A percentile compares a stretch with the other conserved stretches of the same genome.
phyloP scores from a whole-genome alignment of 2,888 invertebrate genomes.

The Xiphydria camelus region DNA sequence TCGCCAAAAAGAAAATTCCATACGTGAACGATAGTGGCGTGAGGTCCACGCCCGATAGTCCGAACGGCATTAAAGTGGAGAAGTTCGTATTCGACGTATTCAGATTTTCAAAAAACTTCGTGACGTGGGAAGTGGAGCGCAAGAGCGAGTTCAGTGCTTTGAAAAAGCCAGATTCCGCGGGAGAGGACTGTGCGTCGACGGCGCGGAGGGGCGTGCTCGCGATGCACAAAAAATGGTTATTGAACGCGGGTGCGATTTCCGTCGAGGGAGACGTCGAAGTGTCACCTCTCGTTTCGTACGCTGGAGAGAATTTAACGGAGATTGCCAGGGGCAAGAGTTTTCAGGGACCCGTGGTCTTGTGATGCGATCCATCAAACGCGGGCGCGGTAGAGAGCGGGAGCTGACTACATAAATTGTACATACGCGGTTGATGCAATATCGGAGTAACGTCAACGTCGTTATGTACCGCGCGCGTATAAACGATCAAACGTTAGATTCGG shows the following conservation, averaged over 20 bases:
- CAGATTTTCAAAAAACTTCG: constrained; percentile 87
- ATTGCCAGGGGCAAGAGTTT: constrained; percentile 71
- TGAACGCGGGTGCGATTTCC: constrained; percentile 79
- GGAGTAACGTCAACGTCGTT: no score
- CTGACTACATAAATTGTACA: no score
- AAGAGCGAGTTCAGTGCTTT: constrained; percentile 95
- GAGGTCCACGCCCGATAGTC: constrained; percentile 73
- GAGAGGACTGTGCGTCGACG: constrained; percentile 90
- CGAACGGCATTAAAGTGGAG: constrained; percentile 98
- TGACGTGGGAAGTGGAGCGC: constrained; percentile 89
- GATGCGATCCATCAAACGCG: no score
- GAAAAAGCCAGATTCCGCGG: constrained; percentile 87
- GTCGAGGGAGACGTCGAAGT: constrained; percentile 76
- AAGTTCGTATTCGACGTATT: constrained; percentile 99
- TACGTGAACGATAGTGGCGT: constrained; percentile 74
- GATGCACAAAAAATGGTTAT: constrained; percentile 78
- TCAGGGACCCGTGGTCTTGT: constrained; percentile 66
- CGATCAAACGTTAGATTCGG: no score
- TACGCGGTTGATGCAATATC: no score
- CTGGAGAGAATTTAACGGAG: constrained; percentile 80
- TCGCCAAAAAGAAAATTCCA: constrained; percentile 97
- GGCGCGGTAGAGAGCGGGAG: no score
- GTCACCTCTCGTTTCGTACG: constrained; percentile 87
- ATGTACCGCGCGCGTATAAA: no score
- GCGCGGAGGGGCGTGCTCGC: constrained; percentile 76